phyloP scores from a whole-genome alignment of 1,140 invertebrate species.

The Bombus fervidus region DNA sequence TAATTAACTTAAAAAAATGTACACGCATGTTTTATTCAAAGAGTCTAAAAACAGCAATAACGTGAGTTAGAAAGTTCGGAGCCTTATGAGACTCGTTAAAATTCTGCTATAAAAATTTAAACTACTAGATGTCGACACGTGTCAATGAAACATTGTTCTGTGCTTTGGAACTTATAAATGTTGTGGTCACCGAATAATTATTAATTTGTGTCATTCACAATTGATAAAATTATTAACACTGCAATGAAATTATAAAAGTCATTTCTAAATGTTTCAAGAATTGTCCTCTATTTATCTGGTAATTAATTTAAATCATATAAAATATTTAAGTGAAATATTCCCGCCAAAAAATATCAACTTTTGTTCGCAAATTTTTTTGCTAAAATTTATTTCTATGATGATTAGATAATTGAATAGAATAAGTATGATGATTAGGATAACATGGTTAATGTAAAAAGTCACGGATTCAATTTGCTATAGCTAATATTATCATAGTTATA shows the following conservation, averaged over 20 bases:
- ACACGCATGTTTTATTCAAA: not conserved
- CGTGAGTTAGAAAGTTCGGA: not conserved
- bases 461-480: not conserved
- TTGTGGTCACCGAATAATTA: not conserved
- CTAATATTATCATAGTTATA: slow-evolving; percentile 22
- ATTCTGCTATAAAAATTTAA: not conserved
- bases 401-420: not conserved
- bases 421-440: not conserved
- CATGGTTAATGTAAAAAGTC: not conserved
- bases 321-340: not conserved
- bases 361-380: not conserved
- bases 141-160: not conserved
- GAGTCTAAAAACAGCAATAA: not conserved
- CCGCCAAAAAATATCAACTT: not conserved
- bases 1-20: not conserved
- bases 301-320: not conserved
- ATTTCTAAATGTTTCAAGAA: not conserved
- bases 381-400: not conserved
- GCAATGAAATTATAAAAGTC: not conserved
- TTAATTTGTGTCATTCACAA: not conserved
- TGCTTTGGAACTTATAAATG: not conserved
- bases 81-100: not conserved
- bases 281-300: not conserved
- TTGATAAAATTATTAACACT: not conserved
- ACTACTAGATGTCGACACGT: not conserved